Conservation (phyloP, 1,140 invertebrate species). For the Oncopeltus fasciatus region DNA sequence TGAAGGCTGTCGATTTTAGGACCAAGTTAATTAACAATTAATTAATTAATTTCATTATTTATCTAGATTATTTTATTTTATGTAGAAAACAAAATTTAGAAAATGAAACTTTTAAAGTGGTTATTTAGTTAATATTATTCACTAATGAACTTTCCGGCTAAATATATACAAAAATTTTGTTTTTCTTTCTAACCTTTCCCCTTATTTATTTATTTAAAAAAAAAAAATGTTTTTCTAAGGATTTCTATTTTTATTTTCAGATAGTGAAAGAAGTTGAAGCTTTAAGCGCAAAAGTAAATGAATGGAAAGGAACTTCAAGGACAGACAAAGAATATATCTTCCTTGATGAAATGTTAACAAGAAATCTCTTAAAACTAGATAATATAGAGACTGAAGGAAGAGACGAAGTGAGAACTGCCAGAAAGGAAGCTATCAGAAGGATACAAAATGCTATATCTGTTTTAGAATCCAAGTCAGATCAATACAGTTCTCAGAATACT, state of each 20-base stretch:
- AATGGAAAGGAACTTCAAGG: constrained; percentile 52
- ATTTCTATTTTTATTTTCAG: neutral
- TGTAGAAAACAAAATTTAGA: too few relatives aligned
- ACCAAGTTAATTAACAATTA: too few relatives aligned
- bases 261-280: constrained; percentile 52
- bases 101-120: too few relatives aligned
- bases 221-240: neutral
- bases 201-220: neutral
- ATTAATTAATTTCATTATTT: too few relatives aligned
- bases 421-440: constrained; percentile 73
- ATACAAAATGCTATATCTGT: constrained; percentile 74
- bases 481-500: too few relatives aligned
- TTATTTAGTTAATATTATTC: too few relatives aligned
- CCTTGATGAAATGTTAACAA: constrained; percentile 87
- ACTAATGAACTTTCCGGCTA: too few relatives aligned
- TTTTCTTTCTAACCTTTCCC: too few relatives aligned
- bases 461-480: constrained; percentile 52
- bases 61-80: too few relatives aligned
- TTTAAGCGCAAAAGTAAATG: constrained; percentile 59
- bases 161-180: too few relatives aligned
- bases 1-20: too few relatives aligned
- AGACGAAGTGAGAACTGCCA: constrained; percentile 67
- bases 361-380: constrained; percentile 79
- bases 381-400: constrained; percentile 82
- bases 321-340: constrained; percentile 75